These are phyloP conservation scores for Poicephalus gulielmi DNA, from an alignment of 2,113 vertebrate genomes.

Conservation along the genomic window DNA sequence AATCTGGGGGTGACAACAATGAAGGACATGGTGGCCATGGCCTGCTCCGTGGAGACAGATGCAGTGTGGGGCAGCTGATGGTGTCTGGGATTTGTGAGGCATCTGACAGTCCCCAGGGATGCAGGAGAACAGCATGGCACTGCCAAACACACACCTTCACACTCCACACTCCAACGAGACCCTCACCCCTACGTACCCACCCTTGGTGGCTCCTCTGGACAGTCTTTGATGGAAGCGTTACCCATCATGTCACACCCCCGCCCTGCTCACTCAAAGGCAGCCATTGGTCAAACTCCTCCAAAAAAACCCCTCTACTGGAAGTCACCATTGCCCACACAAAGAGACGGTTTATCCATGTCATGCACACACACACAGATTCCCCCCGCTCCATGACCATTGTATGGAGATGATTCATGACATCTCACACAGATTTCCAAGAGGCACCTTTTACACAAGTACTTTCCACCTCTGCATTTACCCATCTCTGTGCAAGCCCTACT, in stretches of 20 bases:
- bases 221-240: background rate
- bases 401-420: background rate
- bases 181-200: background rate
- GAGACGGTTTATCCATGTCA: background rate
- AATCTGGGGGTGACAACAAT: slow-evolving; percentile 79
- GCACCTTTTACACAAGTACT: background rate
- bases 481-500: background rate
- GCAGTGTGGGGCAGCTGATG: background rate
- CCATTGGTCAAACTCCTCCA: background rate
- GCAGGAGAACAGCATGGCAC: rapidly evolving
- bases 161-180: background rate
- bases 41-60: slow-evolving; percentile 46
- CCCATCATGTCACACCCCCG: rapidly evolving
- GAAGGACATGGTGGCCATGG: slow-evolving; percentile 69
- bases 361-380: background rate
- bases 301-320: background rate
- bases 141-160: rapidly evolving
- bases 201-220: background rate
- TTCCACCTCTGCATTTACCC: background rate
- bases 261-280: background rate
- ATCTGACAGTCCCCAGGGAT: rapidly evolving
- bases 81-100: background rate
- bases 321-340: background rate
- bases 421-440: background rate
- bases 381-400: rapidly evolving